phyloP scores from a whole-genome alignment of 2,888 invertebrate species.

The Yponomeuta plumbellus region DNA sequence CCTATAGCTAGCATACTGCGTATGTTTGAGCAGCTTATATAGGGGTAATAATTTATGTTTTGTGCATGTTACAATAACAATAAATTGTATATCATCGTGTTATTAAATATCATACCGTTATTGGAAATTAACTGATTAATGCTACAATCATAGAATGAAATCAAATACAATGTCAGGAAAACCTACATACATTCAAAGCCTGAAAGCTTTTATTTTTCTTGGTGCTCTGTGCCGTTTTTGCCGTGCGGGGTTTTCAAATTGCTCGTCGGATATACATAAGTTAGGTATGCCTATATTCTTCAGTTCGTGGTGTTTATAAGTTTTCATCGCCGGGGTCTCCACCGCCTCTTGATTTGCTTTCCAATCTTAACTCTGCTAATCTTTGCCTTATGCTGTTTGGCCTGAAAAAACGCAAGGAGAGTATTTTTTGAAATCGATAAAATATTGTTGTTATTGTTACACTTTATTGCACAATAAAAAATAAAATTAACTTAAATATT shows the following conservation, averaged over 20 bases:
- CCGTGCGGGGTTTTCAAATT: not conserved
- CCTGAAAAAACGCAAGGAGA: constrained; percentile 33
- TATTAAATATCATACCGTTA: not conserved
- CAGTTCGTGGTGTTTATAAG: constrained; percentile 31
- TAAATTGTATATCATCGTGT: not conserved
- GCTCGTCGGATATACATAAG: not conserved
- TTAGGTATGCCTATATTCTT: not conserved
- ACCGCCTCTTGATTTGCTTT: constrained; percentile 63
- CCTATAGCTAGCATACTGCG: not conserved
- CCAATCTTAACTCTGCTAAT: constrained; percentile 59
- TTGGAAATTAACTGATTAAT: too few species aligned
- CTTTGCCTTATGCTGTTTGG: constrained; percentile 65
- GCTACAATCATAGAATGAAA: too few species aligned
- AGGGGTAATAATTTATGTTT: not conserved
- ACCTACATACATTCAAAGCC: too few species aligned
- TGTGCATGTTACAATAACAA: not conserved
- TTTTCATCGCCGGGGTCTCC: constrained; percentile 51
- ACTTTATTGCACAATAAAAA: too few species aligned
- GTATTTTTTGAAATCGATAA: too few species aligned
- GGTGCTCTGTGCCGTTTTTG: not conserved
- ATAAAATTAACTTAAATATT: too few species aligned
- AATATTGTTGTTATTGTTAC: too few species aligned
- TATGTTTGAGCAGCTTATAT: constrained; percentile 1
- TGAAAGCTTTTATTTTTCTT: too few species aligned
- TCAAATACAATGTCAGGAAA: too few species aligned